Percentiles rank a stretch among this genome's conserved stretches.
Evolutionary conservation across 2,888 invertebrate species (phyloP).

Genomic region (Panzeria rudis): DNA sequence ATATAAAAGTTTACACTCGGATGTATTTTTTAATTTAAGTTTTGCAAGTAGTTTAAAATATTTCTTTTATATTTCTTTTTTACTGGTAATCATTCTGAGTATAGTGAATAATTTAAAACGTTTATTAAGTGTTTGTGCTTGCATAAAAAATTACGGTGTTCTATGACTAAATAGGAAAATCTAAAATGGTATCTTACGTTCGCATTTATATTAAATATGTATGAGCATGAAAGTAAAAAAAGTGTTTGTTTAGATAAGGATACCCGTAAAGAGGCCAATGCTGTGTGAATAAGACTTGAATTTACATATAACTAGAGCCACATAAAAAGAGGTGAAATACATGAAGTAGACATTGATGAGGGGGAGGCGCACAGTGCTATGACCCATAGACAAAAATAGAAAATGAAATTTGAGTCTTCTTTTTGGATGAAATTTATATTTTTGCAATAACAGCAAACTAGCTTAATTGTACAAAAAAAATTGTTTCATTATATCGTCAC

Average conservation of each 20-base stretch:
- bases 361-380: too few species aligned
- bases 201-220: not conserved
- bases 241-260: not conserved
- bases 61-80: not conserved
- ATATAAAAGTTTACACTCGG: not conserved
- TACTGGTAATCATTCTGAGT: not conserved
- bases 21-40: constrained; percentile 5
- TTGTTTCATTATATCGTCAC: too few species aligned
- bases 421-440: too few species aligned
- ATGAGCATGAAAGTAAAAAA: not conserved
- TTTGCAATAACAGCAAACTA: too few species aligned
- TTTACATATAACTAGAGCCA: too few species aligned
- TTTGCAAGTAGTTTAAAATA: not conserved
- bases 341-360: too few species aligned
- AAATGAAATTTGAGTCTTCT: too few species aligned
- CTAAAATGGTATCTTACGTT: not conserved
- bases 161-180: not conserved
- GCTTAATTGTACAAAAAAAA: too few species aligned
- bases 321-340: too few species aligned
- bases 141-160: not conserved
- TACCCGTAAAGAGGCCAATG: too few species aligned
- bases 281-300: not conserved
- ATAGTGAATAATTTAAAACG: constrained; percentile 17
- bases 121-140: not conserved
- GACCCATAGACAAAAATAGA: too few species aligned